Percentiles rank a stretch among this genome's conserved stretches.
phyloP scores from a whole-genome alignment of 1,140 invertebrate species.

The Megalopta genalis region DNA sequence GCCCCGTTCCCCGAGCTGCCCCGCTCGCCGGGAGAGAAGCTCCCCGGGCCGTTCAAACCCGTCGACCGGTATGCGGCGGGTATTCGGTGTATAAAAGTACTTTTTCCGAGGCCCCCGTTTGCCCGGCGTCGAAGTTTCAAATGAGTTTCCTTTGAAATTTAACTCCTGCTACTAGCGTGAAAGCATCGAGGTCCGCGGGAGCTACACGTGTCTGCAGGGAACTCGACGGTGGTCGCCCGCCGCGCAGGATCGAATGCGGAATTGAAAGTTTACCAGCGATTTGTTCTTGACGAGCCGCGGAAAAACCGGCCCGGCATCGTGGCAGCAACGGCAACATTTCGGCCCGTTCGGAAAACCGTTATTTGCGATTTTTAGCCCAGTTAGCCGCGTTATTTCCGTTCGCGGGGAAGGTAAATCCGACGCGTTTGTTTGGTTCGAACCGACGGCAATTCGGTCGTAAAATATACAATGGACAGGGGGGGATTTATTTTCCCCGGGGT shows the following conservation, averaged over 20 bases:
- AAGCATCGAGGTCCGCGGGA: conserved; percentile 4
- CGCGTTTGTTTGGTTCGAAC: no score
- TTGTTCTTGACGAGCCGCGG: conserved; percentile 8
- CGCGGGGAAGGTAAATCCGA: no score
- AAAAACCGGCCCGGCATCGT: neutral
- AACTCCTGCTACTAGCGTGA: conserved; percentile 31
- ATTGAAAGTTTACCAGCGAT: conserved; percentile 40
- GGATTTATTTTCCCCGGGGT: no score
- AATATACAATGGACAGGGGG: no score
- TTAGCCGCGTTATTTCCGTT: no score
- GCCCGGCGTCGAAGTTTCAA: conserved; percentile 48
- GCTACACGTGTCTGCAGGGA: neutral
- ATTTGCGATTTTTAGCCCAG: neutral
- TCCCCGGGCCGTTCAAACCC: conserved; percentile 3
- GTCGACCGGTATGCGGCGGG: conserved; percentile 16
- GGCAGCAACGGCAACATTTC: neutral
- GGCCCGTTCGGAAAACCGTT: neutral
- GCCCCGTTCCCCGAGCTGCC: neutral
- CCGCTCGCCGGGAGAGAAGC: neutral
- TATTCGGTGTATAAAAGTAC: conserved; percentile 46
- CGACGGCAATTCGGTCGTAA: no score
- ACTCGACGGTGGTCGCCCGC: neutral
- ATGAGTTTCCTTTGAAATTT: conserved; percentile 58
- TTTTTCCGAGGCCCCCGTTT: conserved; percentile 46
- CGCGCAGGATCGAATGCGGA: conserved; percentile 11